Base-by-base conservation (phyloP, 2,113 vertebrate genomes). In the Odobenus rosmarus region DNA sequence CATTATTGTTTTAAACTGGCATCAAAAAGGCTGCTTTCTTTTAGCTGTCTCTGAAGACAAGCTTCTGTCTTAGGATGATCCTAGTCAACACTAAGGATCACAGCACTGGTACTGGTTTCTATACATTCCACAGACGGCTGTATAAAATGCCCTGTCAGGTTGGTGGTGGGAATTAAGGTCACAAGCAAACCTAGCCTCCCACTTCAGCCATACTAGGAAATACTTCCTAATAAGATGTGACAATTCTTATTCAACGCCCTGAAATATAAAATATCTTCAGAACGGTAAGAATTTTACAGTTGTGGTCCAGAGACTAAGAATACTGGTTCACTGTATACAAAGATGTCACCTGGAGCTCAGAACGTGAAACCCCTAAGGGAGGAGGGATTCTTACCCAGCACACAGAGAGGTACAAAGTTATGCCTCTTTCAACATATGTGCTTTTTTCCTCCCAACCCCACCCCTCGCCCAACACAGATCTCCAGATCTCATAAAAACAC, bases 211-310 rank as follows among this genome's bases (percentile, higher is more conserved):
- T n/a, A 7, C 42, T 62, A 90, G 46, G 46, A 96, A 96, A 93
- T 81, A 85, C 82, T 96, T 95, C 81, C 81, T 71, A 85, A 36
- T 69, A 90, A 94, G 64, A 92, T 67, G 26, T 1, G 59, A 93
- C 33, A 80, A 53, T 81, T 88, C 81, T 95, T 95, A 89, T 23
- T 72, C 28, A 94, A 91, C 6, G 61, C 15, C 18, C 10, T 88
- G n/a, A 96, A 88, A 94, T 71, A 83, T 12, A 95, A 90, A 95
- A n/a, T 71, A 86, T 72, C 82, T 87, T 95, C 33, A 96, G 46
- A 61, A 90, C 81, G 13, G 14, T 19, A 81, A 74, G 13, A 90
- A 93, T 64, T 93, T 95, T 74, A 95, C 1, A 84, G 23, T 6
- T 96, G 36, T 64, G 64, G 71, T 55, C 71, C 46, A 46, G 1